Evolutionary conservation across 2,888 invertebrate species (phyloP), one percentile per base, ranked within the genome.

Genomic region (Euphydryas editha): DNA sequence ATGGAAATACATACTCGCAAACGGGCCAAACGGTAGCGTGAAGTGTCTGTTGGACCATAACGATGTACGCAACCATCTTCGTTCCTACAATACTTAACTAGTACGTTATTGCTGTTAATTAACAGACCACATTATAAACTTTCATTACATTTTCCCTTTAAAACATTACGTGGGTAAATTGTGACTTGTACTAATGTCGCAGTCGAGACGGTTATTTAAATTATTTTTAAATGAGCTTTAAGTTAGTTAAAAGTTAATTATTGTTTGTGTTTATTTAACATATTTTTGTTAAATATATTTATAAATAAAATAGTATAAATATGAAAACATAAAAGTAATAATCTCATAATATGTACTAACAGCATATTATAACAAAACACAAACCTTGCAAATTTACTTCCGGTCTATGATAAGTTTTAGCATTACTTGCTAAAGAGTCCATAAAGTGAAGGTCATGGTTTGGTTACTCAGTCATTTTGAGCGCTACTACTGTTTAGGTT

Each of bases 31-130:
- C 46, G 44, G 62, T 62, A 59, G 62, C 63, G 49, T 63, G 62
- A 63, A 79, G 81, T 78, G 81, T 77, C 85, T 85, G 87, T 78
- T 90, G 84, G 86, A 87, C 79, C 88, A 82, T 87, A 82, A 86
- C 86, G 81, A 73, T 75, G 76, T 81, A 81, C 81, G 86, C 86
- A 89, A 85, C 81, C 81, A 85, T 85, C 83, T 83, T 84, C 78
- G 77, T 76, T 84, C 85, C 84, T 83, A 83, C 81, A 82, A 76
- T 80, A 77, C 76, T 78, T 75, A 76, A 78, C 73, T 74, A 71
- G 69, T 75, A 76, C 80, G 78, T 20, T 51, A 51, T 82, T 83
- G 80, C 81, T 74, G 76, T 81, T 79, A 78, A 78, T 76, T 51
- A 51, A 20, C 49, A 51, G 49, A 73, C 63, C 68, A 71, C 60